These are phyloP conservation scores for Natrix natrix DNA, from an alignment of 2,797 vertebrate species.

Conservation along the genomic window DNA sequence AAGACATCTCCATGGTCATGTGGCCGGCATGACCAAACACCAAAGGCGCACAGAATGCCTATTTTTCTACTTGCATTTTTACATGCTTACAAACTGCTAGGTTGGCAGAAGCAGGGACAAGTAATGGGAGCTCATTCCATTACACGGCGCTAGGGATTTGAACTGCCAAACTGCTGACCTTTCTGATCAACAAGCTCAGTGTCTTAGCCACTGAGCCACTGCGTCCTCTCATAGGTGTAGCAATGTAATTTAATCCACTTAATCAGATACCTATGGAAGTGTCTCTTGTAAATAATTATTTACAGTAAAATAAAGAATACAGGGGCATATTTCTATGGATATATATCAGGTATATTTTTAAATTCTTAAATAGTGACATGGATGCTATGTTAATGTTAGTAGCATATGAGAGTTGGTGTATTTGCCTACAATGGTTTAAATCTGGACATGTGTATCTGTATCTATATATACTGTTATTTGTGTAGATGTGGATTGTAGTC, in stretches of 20 bases:
- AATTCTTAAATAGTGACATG: not conserved
- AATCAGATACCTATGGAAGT: not conserved
- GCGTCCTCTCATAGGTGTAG: too few relatives aligned
- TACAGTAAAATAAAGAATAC: not conserved
- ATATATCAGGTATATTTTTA: not conserved
- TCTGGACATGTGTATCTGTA: not conserved
- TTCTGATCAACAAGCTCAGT: too few relatives aligned
- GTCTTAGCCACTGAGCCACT: too few relatives aligned
- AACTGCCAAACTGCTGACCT: too few relatives aligned
- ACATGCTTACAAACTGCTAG: too few relatives aligned
- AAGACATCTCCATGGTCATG: too few relatives aligned
- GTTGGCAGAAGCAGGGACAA: too few relatives aligned
- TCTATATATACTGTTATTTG: not conserved
- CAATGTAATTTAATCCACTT: not conserved
- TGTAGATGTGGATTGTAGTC: not conserved
- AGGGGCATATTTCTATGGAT: not conserved
- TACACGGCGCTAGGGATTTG: too few relatives aligned
- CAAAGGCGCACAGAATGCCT: too few relatives aligned
- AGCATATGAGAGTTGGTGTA: not conserved
- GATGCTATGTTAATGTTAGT: not conserved
- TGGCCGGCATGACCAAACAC: too few relatives aligned
- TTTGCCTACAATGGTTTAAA: not conserved
- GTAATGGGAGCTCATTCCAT: too few relatives aligned
- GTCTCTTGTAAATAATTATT: not conserved
- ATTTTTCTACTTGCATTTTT: too few relatives aligned